These are phyloP conservation scores for Aphidoletes aphidimyza DNA, from an alignment of 2,888 invertebrate species.

Conservation along the genomic window DNA sequence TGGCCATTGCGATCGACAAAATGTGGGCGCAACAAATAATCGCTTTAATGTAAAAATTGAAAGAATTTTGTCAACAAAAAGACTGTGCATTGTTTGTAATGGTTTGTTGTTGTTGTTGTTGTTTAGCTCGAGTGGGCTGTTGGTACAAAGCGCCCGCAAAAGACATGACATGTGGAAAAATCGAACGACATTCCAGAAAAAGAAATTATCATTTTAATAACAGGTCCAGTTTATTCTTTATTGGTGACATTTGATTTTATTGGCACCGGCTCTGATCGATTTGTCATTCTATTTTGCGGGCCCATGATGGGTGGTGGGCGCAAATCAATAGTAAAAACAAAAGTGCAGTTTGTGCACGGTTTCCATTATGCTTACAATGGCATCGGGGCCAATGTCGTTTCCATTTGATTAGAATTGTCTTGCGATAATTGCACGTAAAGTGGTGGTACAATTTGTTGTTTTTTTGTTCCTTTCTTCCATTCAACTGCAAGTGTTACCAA, in stretches of 20 bases:
- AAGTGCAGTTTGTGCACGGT: not conserved
- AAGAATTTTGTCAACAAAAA: conserved; percentile 38
- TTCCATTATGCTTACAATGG: not conserved
- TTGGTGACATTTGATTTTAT: not conserved
- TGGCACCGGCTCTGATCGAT: not conserved
- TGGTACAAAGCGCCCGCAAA: not conserved
- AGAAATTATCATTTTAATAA: conserved; percentile 44
- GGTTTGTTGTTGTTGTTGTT: not conserved
- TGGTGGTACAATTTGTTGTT: not conserved
- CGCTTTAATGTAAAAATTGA: not conserved
- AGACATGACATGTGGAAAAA: too few species aligned
- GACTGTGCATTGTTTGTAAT: too few species aligned
- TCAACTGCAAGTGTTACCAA: not conserved
- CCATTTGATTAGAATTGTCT: conserved; percentile 51
- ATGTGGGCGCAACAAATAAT: not conserved
- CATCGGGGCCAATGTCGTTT: conserved; percentile 42
- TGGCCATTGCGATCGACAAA: not conserved
- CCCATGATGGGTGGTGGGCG: not conserved
- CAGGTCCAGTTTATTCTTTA: conserved; percentile 37
- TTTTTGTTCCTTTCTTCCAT: not conserved
- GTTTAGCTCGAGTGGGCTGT: not conserved
- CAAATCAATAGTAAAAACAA: not conserved
- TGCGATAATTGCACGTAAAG: conserved; percentile 24
- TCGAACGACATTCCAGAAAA: conserved; percentile 22
- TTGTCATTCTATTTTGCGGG: not conserved